These are phyloP conservation scores for Conistra vaccinii DNA, from an alignment of 2,888 invertebrate genomes.

Conservation along the genomic window DNA sequence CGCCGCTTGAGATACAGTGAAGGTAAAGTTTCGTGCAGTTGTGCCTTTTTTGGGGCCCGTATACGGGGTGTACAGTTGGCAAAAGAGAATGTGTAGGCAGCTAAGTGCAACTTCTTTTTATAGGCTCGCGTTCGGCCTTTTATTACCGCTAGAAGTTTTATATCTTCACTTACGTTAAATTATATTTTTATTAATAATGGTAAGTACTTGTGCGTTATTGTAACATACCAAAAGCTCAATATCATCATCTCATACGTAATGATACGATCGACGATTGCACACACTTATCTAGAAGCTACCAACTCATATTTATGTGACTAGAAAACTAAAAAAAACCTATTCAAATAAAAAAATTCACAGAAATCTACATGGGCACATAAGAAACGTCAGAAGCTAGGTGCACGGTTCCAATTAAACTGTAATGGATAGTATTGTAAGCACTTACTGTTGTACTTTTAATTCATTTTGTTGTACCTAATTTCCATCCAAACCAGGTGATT, in stretches of 20 bases:
- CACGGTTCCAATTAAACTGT: no score
- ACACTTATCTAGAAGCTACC: not conserved
- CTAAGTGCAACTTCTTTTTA: not conserved
- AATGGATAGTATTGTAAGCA: not conserved
- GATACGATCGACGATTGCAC: no score
- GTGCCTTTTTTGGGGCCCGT: conserved; percentile 39
- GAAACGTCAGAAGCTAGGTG: no score
- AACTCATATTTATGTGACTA: no score
- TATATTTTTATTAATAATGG: no score
- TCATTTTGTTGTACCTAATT: no score
- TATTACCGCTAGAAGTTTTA: not conserved
- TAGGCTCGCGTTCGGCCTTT: not conserved
- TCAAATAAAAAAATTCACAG: no score
- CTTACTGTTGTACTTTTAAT: no score
- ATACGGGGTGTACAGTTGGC: conserved; percentile 20
- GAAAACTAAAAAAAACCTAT: no score
- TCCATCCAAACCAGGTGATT: no score
- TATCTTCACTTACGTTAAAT: not conserved
- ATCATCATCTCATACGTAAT: not conserved
- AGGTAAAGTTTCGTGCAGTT: conserved; percentile 59
- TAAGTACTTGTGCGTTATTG: not conserved
- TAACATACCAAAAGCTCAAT: no score
- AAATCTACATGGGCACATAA: no score
- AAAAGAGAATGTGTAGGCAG: not conserved
- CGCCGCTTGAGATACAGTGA: conserved; percentile 55